phyloP scores from a whole-genome alignment of 2,113 vertebrate species.

The Anseranas semipalmata region DNA sequence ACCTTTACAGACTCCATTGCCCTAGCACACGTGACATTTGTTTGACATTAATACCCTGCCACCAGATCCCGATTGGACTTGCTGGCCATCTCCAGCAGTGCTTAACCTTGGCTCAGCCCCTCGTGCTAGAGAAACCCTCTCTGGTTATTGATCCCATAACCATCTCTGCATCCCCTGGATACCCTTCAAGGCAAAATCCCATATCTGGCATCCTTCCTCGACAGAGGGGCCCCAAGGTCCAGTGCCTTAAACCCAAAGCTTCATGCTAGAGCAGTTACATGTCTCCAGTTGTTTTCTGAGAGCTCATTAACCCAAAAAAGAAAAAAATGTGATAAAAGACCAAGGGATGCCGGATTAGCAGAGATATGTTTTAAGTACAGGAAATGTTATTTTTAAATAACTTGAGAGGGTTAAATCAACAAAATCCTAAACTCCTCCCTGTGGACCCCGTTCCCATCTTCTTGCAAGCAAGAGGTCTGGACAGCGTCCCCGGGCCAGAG shows the following conservation, averaged over 20 bases:
- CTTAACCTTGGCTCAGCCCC: background rate
- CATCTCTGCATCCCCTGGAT: background rate
- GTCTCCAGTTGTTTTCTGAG: background rate
- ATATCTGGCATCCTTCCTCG: background rate
- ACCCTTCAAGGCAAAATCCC: background rate
- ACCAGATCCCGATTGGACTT: background rate
- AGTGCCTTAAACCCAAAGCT: background rate
- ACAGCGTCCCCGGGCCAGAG: background rate
- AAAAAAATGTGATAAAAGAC: background rate
- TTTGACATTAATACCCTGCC: background rate
- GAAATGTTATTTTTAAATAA: slow-evolving; percentile 58
- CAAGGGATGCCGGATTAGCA: background rate
- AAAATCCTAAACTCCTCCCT: slow-evolving; percentile 11
- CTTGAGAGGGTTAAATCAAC: slow-evolving; percentile 55
- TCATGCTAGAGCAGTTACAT: background rate
- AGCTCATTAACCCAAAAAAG: background rate
- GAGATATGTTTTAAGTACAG: slow-evolving; percentile 27
- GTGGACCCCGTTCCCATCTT: background rate
- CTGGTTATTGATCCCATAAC: background rate
- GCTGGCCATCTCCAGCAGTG: background rate
- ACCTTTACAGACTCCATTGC: background rate
- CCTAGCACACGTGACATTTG: background rate
- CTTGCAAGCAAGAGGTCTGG: background rate
- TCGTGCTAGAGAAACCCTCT: background rate
- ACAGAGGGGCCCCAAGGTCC: background rate